phyloP scores from a whole-genome alignment of 2,888 invertebrate genomes.

The Oscheius onirici region DNA sequence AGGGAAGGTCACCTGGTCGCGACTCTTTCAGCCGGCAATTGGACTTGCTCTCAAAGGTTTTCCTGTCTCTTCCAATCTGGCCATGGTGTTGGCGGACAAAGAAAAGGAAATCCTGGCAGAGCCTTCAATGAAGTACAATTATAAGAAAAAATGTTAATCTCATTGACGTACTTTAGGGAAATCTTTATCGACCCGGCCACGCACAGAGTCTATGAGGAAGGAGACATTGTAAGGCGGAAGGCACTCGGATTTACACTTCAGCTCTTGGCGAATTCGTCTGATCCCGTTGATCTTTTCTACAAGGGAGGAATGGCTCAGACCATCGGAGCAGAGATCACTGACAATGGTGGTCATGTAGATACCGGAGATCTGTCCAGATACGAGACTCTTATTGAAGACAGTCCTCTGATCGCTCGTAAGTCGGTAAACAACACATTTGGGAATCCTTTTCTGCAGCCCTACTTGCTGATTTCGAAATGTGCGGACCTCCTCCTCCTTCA shows the following conservation, averaged over 20 bases:
- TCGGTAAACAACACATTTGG: neutral
- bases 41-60: conserved; percentile 61
- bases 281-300: conserved; percentile 70
- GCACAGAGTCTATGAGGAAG: conserved; percentile 68
- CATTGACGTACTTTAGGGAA: conserved; percentile 43
- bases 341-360: conserved; percentile 40
- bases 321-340: conserved; percentile 69
- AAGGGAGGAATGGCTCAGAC: conserved; percentile 70
- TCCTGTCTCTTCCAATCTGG: conserved; percentile 68
- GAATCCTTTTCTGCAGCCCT: conserved; percentile 23
- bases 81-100: conserved; percentile 64
- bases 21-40: conserved; percentile 64
- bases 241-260: conserved; percentile 62
- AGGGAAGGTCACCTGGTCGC: conserved; percentile 57
- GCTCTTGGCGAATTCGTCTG: conserved; percentile 60
- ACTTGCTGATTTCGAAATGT: conserved; percentile 78
- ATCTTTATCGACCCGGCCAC: conserved; percentile 69
- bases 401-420: conserved; percentile 48
- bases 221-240: conserved; percentile 68
- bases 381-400: conserved; percentile 62
- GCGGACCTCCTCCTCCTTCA: conserved; percentile 86
- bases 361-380: conserved; percentile 61
- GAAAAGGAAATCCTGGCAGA: conserved; percentile 65
- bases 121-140: conserved; percentile 58
- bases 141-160: neutral